Percentiles rank a stretch among this genome's conserved stretches.
phyloP scores from a whole-genome alignment of 2,888 invertebrate genomes.

The Ptychoptera albimana region DNA sequence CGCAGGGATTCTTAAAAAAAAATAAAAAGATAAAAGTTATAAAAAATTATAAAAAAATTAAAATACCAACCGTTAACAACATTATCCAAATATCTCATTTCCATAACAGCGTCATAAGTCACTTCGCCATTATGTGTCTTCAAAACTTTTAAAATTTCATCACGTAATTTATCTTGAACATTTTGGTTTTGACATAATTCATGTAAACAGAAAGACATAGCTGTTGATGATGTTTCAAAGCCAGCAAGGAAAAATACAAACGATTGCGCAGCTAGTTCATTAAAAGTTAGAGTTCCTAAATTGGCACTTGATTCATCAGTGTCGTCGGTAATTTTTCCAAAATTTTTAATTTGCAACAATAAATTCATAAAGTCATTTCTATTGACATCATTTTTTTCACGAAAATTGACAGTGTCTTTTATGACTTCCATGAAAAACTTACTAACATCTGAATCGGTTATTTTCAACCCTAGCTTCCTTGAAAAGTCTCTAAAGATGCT shows the following conservation, averaged over 20 bases:
- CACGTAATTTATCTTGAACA: slow-evolving; percentile 23
- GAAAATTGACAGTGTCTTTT: slow-evolving; percentile 22
- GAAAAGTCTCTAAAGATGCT: slow-evolving; percentile 1
- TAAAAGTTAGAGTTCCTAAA: slow-evolving; percentile 20
- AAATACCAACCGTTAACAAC: slow-evolving; percentile 26
- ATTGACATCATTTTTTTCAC: slow-evolving; percentile 22
- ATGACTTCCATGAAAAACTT: slow-evolving; percentile 5
- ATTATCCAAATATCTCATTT: slow-evolving; percentile 28
- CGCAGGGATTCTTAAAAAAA: slow-evolving; percentile 35
- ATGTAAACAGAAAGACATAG: slow-evolving; percentile 35
- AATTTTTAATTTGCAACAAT: slow-evolving; percentile 27
- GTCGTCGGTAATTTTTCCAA: background rate
- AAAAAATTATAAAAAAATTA: slow-evolving; percentile 23
- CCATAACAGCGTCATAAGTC: slow-evolving; percentile 24
- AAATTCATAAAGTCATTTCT: slow-evolving; percentile 35
- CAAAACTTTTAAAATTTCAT: slow-evolving; percentile 25
- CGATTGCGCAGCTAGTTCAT: slow-evolving; percentile 31
- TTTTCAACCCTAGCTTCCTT: slow-evolving; percentile 12
- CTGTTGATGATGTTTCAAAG: slow-evolving; percentile 42
- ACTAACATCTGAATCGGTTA: slow-evolving; percentile 16
- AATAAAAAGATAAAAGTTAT: background rate
- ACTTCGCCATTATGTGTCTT: slow-evolving; percentile 20
- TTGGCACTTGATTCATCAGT: background rate
- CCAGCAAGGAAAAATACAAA: slow-evolving; percentile 43
- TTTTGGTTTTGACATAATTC: slow-evolving; percentile 28